Evolutionary conservation across 2,113 vertebrate species (phyloP), one percentile per base, ranked within the genome.

Genomic region (Empidonax traillii): DNA sequence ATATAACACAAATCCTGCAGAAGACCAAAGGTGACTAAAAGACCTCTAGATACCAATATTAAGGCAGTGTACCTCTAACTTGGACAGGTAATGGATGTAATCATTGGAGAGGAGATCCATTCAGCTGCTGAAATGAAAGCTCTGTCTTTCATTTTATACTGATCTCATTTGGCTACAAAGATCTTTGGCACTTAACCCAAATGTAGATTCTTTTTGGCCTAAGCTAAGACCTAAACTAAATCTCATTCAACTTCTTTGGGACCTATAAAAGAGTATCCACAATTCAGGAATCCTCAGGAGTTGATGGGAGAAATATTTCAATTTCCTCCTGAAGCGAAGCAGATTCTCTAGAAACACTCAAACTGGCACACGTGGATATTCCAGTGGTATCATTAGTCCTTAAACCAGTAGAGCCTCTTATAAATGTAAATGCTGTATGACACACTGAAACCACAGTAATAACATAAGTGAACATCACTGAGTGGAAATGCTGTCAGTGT

Each of bases 201-300:
- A 52, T 8, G 8, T 30, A 22, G 12, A 14, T 3, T 19, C 10
- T 37, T 74, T 59, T 21, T 66, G 19, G 4, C 56, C 8, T 51
- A 46, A 47, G 5, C 25, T 66, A 55, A 35, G 23, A 33, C 12
- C 59, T 33, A 37, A 75, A 51, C 6, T 63, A 27, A 52, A 77
- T 31, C 17, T 18, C 28, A 41, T 3, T 6, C 21, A 4, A 10
- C 6, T 47, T 52, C 37, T 30, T 88, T 58, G 19, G 13, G 24
- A 35, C 10, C 6, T 10, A n/a, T 53, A 66, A 12, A 10, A 84
- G 44, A 21, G 0, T 1, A 61, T 8, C 28, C n/a, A 28, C 6
- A 43, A 0, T 25, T 62, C 9, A 55, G 6, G 12, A 89, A 68
- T 61, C 19, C 8, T 47, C 33, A 47, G 14, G 24, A 7, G 1